Evolutionary conservation across 1,140 invertebrate species (phyloP).

Genomic region (Drosophila ironensis): DNA sequence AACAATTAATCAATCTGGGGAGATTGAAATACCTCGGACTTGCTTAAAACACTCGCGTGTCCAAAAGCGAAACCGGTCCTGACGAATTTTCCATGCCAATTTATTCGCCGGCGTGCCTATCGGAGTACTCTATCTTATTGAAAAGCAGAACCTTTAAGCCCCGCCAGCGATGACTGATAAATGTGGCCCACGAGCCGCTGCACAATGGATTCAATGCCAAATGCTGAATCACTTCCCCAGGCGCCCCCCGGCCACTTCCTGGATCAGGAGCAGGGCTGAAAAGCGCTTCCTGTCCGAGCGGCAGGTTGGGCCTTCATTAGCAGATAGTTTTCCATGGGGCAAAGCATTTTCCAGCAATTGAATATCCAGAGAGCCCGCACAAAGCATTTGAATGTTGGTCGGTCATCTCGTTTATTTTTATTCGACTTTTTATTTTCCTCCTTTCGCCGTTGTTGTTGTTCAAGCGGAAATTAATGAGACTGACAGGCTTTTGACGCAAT

Average conservation of each 20-base stretch:
- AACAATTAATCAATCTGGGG: slow-evolving; percentile 13
- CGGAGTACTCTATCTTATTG: slow-evolving; percentile 42
- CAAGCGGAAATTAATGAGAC: slow-evolving; percentile 67
- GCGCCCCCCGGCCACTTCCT: slow-evolving; percentile 29
- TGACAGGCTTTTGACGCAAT: slow-evolving; percentile 72
- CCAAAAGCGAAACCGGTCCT: not conserved
- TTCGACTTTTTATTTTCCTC: slow-evolving; percentile 10
- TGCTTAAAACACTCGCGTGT: not conserved
- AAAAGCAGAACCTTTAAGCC: slow-evolving; percentile 30
- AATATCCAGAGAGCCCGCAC: slow-evolving; percentile 56
- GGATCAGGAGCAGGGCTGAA: slow-evolving; percentile 17
- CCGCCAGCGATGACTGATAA: slow-evolving; percentile 51
- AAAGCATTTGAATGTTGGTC: slow-evolving; percentile 60
- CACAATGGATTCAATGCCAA: slow-evolving; percentile 59
- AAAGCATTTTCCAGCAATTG: slow-evolving; percentile 68
- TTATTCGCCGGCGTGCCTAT: slow-evolving; percentile 31
- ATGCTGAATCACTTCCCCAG: slow-evolving; percentile 57
- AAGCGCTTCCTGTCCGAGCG: slow-evolving; percentile 19
- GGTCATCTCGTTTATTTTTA: slow-evolving; percentile 1
- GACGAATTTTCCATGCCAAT: slow-evolving; percentile 4
- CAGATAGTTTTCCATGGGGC: slow-evolving; percentile 63
- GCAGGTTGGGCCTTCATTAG: slow-evolving; percentile 49
- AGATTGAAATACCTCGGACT: not conserved
- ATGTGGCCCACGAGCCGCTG: slow-evolving; percentile 32
- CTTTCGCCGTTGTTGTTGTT: slow-evolving; percentile 4